Conservation (phyloP, 2,797 vertebrate genomes). For the Eulemur rubriventer region DNA sequence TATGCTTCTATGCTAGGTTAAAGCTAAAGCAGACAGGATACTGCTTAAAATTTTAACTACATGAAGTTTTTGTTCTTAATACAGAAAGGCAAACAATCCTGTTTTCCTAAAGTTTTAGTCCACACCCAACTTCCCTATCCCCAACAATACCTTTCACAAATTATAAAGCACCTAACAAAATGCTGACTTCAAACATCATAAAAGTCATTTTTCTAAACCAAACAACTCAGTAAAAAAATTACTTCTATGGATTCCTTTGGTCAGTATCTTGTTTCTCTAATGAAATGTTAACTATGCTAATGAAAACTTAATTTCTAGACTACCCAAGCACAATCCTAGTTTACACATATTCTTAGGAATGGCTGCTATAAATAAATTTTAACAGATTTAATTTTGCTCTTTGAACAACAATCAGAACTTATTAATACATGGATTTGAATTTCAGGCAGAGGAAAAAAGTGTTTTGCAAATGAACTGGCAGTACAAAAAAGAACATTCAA, state of each 20-base stretch:
- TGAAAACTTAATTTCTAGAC: slow-evolving; percentile 61
- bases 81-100: slow-evolving; percentile 59
- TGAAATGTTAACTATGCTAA: background rate
- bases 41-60: slow-evolving; percentile 55
- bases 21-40: slow-evolving; percentile 41
- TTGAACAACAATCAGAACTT: background rate
- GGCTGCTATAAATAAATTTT: background rate
- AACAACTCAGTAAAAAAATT: slow-evolving; percentile 31
- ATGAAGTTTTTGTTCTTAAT: slow-evolving; percentile 58
- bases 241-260: background rate
- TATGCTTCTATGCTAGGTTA: background rate
- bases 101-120: slow-evolving; percentile 64
- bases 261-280: slow-evolving; percentile 31
- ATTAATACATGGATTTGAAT: background rate
- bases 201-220: slow-evolving; percentile 23
- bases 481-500: background rate
- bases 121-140: slow-evolving; percentile 57
- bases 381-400: background rate
- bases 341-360: slow-evolving; percentile 10
- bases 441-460: background rate
- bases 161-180: slow-evolving; percentile 60
- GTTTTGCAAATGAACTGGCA: slow-evolving; percentile 49
- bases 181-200: slow-evolving; percentile 36
- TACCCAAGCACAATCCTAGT: background rate
- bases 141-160: slow-evolving; percentile 59